Base-by-base conservation (phyloP, 2,113 vertebrate species). In the Aegotheles bennettii region DNA sequence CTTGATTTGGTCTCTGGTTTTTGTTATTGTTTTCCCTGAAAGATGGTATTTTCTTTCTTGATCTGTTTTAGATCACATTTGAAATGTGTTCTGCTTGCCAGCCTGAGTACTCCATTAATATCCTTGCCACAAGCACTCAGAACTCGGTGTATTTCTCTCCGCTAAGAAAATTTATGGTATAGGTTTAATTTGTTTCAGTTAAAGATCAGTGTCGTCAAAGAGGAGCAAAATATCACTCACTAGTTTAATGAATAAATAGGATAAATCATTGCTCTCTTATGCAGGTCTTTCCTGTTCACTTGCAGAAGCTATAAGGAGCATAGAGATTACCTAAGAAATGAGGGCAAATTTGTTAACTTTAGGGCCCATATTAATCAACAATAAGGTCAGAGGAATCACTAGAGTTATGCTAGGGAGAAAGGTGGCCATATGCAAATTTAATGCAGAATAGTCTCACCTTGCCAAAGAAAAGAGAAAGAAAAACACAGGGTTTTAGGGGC, bases 391-490 rank as follows among this genome's bases (percentile, higher is more conserved):
- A 78, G 12, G 74, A 73, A 47, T 69, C 61, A 47, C 36, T 71
- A 23, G 31, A 81, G 11, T 50, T 45, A 35, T 7, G 13, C 33
- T 23, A 84, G 35, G 14, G 70, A 85, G 70, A 82, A 83, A 59
- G 64, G 69, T 83, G 68, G 43, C 79, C 65, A 74, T 93, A 86
- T 86, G 90, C 78, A 90, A 79, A 93, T 73, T 73, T 92, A 92
- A 90, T 84, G 54, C 50, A 54, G 82, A 87, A 43, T 21, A 43
- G 57, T 60, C 71, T 92, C 33, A 9, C 36, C 11, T 60, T 95
- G 96, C 92, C 94, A 40, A 81, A 73, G 50, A 67, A 85, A 91
- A 91, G 40, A 76, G 35, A 87, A 86, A 43, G 50, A 51, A 93
- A 90, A 90, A 19, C 64, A 79, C 57, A 78, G 80, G 53, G 70